Base-by-base conservation (phyloP, 1,140 invertebrate species). In the Drosophila ficusphila region DNA sequence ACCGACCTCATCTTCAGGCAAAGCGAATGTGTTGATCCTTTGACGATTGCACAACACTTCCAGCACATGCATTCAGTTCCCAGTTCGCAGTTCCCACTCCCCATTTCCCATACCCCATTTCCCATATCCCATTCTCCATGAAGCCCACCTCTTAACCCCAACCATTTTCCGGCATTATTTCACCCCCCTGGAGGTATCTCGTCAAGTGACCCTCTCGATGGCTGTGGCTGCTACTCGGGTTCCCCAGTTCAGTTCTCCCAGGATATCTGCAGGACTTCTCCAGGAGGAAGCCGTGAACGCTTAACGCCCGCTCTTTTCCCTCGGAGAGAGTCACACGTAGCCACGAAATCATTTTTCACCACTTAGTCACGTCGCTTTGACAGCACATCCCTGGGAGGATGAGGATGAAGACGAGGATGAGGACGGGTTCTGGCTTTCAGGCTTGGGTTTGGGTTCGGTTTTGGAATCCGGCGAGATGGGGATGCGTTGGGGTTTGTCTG, bases 281-380 rank as follows among this genome's bases (percentile, higher is more conserved):
- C 25, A 42, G 41, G 31, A 57, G 68, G 67, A 71, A 74, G 71
- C 71, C 70, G 71, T 74, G 70, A 74, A 74, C 71, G 71, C 71
- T 74, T 74, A 74, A 74, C 71, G 71, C 71, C 71, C 70, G 64
- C 64, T 56, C 67, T 56, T 56, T 86, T 85, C 81, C 81, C 81
- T 61, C 42, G 48, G 67, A 73, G 67, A 49, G 64, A 79, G 81
- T 79, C 83, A 85, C 81, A 85, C 81, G 81, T 85, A 86, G 79
- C 78, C 82, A 86, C 76, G 81, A 86, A 86, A 86, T 86, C 81
- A 86, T 86, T 86, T 86, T 86, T 86, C 81, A 86, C 81, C 81
- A 86, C 81, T 86, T 86, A 86, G 81, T 86, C 81, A 86, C 81
- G 81, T 86, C 81, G 82, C 81, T 86, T 86, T 86, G 81, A 86